These are phyloP conservation scores for Eolophus roseicapilla DNA, from an alignment of 2,113 vertebrate genomes.

Conservation along the genomic window DNA sequence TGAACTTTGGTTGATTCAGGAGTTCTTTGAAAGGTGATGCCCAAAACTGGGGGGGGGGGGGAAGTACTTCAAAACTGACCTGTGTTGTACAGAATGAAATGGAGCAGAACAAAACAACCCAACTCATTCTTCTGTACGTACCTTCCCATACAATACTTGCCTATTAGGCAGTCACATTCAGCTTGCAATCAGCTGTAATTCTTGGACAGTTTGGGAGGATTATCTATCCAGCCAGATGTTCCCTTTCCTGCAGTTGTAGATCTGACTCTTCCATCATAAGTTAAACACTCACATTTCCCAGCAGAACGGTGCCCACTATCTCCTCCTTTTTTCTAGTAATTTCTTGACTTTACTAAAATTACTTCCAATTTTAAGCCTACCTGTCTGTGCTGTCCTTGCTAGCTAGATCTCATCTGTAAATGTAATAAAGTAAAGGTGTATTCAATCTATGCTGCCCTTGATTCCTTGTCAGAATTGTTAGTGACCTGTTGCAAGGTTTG, in stretches of 20 bases:
- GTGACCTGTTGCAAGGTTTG: neutral
- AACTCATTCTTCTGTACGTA: neutral
- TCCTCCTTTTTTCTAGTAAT: neutral
- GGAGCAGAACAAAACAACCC: neutral
- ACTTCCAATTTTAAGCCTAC: neutral
- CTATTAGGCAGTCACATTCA: neutral
- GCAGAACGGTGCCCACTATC: neutral
- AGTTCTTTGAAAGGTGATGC: neutral
- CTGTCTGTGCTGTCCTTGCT: neutral
- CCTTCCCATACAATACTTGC: neutral
- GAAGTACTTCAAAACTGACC: neutral
- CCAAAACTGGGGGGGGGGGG: too few relatives aligned
- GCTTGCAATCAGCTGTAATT: neutral
- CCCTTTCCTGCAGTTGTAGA: neutral
- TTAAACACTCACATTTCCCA: fast-evolving
- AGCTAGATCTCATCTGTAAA: neutral
- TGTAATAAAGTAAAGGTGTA: neutral
- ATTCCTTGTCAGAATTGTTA: neutral
- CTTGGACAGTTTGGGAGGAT: neutral
- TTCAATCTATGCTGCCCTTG: neutral
- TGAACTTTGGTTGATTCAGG: neutral
- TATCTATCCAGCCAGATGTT: neutral
- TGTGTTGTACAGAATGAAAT: neutral
- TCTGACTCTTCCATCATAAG: neutral
- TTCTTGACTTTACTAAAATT: neutral